phyloP scores from a whole-genome alignment of 2,888 invertebrate genomes.

The Thyatira batis region DNA sequence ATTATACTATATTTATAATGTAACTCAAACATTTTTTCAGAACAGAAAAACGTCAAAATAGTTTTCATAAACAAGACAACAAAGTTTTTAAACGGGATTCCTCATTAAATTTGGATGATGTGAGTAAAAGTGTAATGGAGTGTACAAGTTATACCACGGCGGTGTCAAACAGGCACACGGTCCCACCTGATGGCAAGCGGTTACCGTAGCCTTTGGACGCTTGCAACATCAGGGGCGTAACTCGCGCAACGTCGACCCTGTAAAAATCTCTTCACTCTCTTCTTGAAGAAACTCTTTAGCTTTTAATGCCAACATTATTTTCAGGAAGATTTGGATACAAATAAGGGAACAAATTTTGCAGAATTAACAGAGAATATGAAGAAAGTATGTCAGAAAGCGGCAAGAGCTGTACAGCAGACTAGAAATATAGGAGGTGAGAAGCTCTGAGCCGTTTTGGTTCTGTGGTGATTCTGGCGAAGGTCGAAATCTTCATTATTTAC shows the following conservation, averaged over 20 bases:
- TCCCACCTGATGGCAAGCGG: too few relatives aligned
- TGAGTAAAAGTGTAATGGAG: not conserved
- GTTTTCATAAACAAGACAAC: not conserved
- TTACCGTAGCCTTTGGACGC: too few relatives aligned
- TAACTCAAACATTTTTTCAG: not conserved
- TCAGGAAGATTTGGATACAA: slow-evolving; percentile 30
- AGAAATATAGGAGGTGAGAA: slow-evolving; percentile 47
- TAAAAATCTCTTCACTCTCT: too few relatives aligned
- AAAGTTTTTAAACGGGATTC: not conserved
- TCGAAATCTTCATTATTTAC: too few relatives aligned
- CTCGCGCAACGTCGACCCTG: too few relatives aligned
- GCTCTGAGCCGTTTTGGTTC: too few relatives aligned
- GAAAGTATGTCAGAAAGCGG: slow-evolving; percentile 56
- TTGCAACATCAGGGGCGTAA: too few relatives aligned
- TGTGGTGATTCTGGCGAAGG: too few relatives aligned
- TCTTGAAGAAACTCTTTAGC: not conserved
- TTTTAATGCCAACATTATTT: not conserved
- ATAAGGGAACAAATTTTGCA: slow-evolving; percentile 40
- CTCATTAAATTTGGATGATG: not conserved
- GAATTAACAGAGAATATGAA: slow-evolving; percentile 56
- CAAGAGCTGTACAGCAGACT: slow-evolving; percentile 47
- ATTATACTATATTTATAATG: not conserved
- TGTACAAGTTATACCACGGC: too few relatives aligned
- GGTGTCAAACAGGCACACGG: too few relatives aligned
- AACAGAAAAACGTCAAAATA: slow-evolving; percentile 3